These are phyloP conservation scores for Eilema griseolum DNA, from an alignment of 2,888 invertebrate species.

Conservation along the genomic window DNA sequence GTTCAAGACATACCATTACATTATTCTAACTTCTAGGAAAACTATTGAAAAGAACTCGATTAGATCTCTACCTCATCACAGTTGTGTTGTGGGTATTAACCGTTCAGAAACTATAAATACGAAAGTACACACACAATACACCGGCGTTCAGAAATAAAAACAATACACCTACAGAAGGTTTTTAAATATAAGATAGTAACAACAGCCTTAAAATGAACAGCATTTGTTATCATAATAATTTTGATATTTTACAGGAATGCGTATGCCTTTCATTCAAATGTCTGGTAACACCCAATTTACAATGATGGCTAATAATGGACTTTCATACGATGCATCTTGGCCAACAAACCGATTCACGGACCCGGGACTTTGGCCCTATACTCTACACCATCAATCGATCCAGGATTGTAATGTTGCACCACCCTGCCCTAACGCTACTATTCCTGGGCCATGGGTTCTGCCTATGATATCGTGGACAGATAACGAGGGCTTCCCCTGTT, in stretches of 20 bases:
- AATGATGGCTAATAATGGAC: slow-evolving; percentile 80
- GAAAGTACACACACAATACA: too few relatives aligned
- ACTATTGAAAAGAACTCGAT: too few relatives aligned
- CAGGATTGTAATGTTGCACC: slow-evolving; percentile 85
- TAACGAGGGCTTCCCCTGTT: slow-evolving; percentile 78
- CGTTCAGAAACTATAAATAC: too few relatives aligned
- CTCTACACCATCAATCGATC: slow-evolving; percentile 86
- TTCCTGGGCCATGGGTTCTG: slow-evolving; percentile 89
- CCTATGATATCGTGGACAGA: slow-evolving; percentile 88
- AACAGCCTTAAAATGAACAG: neutral
- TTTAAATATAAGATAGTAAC: neutral
- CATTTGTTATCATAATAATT: neutral
- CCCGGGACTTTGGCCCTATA: slow-evolving; percentile 90
- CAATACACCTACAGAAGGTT: too few relatives aligned
- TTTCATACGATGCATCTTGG: slow-evolving; percentile 89
- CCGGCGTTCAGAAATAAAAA: too few relatives aligned
- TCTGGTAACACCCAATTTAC: slow-evolving; percentile 86
- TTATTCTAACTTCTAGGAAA: too few relatives aligned
- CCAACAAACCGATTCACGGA: slow-evolving; percentile 74
- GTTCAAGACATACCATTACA: too few relatives aligned
- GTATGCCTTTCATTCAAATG: slow-evolving; percentile 87
- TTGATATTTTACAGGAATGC: slow-evolving; percentile 67
- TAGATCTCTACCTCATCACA: too few relatives aligned
- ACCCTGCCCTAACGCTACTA: slow-evolving; percentile 86
- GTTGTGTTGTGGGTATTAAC: too few relatives aligned